A percentile compares a stretch with the other conserved stretches of the same genome.
These are phyloP conservation scores for Hemiscyllium ocellatum DNA, from an alignment of 2,113 vertebrate species.

Conservation along the genomic window DNA sequence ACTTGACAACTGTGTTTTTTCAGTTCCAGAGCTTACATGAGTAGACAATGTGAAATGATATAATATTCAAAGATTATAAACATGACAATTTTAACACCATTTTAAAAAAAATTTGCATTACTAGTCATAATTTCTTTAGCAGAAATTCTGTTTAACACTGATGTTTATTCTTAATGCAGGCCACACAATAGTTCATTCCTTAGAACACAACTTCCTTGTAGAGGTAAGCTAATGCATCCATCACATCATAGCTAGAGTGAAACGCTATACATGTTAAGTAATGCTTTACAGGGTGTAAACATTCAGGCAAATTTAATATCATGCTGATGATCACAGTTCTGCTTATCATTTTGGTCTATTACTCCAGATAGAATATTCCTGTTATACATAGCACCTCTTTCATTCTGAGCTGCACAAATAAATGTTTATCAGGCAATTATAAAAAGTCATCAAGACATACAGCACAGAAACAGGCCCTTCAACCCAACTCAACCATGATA, in stretches of 20 bases:
- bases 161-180: neutral
- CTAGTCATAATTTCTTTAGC: neutral
- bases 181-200: neutral
- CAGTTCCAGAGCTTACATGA: neutral
- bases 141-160: neutral
- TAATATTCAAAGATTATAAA: neutral
- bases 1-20: neutral
- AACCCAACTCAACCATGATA: too few relatives aligned
- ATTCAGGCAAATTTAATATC: neutral
- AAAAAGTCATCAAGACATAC: too few relatives aligned
- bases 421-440: conserved; percentile 16
- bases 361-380: neutral
- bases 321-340: neutral
- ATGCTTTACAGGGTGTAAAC: neutral
- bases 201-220: neutral
- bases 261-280: neutral
- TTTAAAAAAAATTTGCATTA: neutral
- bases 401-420: conserved; percentile 1
- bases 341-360: neutral
- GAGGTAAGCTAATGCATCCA: neutral
- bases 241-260: neutral
- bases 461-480: too few relatives aligned
- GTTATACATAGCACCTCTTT: neutral
- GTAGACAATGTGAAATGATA: neutral
- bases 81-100: neutral